Base-by-base conservation (phyloP, 1,140 invertebrate genomes). In the Saxidomus purpurata region DNA sequence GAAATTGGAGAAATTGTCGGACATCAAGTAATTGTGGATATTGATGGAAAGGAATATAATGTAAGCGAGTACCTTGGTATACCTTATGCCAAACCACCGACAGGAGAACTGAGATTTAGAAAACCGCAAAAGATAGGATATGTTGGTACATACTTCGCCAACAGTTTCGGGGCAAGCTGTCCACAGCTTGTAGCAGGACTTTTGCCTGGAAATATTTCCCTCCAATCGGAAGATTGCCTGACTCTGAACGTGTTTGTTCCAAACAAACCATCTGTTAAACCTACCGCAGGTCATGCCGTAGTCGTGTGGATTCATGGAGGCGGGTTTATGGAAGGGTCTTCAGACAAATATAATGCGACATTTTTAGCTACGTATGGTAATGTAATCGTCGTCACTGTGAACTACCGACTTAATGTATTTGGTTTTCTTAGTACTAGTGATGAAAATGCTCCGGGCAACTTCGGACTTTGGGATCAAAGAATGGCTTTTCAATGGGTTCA, bases 301-400 rank as follows among this genome's bases (percentile, higher is more conserved):
- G 97, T 99, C 97, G 97, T 99, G 47, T 99, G 98, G 98, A 97
- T 99, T 88, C 99, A 98, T 95, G 98, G 99, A 59, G 98, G 98
- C 71, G 98, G 98, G 6, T 99, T 99, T 96, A 98, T 98, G 94
- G 28, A 28, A 38, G 98, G 98, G 34, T 98, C 98, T n/a, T 97
- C 98, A 99, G 90, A 98, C 99, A 94, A 97, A 99, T 19, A 99
- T 99, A 95, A 98, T 99, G 96, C 98, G 97, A 85, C 95, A 36
- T 22, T 97, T 97, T 96, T 99, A 36, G 98, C 98, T 0, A 97
- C 98, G 17, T 88, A 93, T 19, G 91, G 89, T 52, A 97, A 99
- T 92, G 97, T 99, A 22, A 98, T 99, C 67, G 96, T 99, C 83
- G 98, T 99, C 3, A 88, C 85, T 1, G 76, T 91, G 19, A 86